phyloP scores from a whole-genome alignment of 2,888 invertebrate species.

The Coremacera marginata region DNA sequence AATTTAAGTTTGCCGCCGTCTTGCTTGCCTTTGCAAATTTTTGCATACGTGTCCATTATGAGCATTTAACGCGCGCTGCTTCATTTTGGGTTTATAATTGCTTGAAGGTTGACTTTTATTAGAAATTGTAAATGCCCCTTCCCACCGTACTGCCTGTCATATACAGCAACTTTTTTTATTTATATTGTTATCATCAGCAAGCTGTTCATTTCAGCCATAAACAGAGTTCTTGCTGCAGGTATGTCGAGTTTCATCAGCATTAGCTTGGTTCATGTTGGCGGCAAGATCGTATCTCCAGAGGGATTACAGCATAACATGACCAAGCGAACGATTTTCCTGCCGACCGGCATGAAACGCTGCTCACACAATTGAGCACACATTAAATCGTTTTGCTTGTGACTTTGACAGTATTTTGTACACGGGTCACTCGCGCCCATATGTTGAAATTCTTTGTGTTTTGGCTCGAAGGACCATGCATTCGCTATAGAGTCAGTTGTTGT shows the following conservation, averaged over 20 bases:
- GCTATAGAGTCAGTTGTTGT: neutral
- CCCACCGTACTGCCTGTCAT: neutral
- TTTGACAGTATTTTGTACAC: constrained; percentile 15
- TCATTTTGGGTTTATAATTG: constrained; percentile 26
- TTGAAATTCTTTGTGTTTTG: neutral
- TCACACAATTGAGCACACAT: constrained; percentile 4
- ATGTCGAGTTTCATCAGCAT: neutral
- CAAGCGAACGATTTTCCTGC: neutral
- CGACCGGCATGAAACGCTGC: neutral
- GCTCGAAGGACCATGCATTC: constrained; percentile 9
- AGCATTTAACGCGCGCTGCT: neutral
- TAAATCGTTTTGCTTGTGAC: constrained; percentile 6
- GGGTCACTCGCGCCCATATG: constrained; percentile 1
- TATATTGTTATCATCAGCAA: neutral
- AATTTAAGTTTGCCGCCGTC: constrained; percentile 27
- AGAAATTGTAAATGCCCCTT: neutral
- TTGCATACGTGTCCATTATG: neutral
- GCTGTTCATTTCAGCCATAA: neutral
- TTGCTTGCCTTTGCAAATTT: neutral
- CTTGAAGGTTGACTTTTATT: constrained; percentile 16
- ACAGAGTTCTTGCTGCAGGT: neutral
- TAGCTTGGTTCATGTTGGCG: constrained; percentile 11
- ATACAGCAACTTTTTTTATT: neutral
- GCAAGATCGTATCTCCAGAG: constrained; percentile 27
- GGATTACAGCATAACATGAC: constrained; percentile 28